Conservation (phyloP, 64 coral and sea anemone species). For the Montipora capricornis region DNA sequence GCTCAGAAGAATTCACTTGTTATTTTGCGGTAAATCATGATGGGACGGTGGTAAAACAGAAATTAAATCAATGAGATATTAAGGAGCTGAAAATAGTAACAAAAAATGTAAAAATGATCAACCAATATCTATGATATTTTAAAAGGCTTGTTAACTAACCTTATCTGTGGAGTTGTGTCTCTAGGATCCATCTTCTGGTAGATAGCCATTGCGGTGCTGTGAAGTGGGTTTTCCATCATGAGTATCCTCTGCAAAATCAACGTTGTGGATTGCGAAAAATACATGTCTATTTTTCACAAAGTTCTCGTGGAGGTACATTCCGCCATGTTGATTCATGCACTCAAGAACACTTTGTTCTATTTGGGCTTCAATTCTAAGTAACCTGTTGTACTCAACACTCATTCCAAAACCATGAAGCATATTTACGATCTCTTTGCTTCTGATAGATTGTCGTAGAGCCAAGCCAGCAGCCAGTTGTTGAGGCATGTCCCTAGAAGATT, state of each 20-base stretch:
- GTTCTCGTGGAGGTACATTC: neutral
- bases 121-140: conserved; percentile 2
- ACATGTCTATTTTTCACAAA: too few relatives aligned
- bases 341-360: too few relatives aligned
- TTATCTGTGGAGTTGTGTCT: conserved; percentile 12
- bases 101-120: conserved; percentile 15
- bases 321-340: neutral
- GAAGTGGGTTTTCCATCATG: too few relatives aligned
- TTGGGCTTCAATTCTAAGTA: too few relatives aligned
- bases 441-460: conserved; percentile 14
- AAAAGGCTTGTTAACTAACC: neutral
- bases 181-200: conserved; percentile 1
- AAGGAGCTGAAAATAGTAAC: conserved; percentile 8
- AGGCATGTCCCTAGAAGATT: conserved; percentile 35
- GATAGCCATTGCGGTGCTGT: neutral
- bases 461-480: conserved; percentile 39
- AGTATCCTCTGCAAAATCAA: too few relatives aligned
- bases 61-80: neutral
- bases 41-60: too few relatives aligned
- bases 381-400: neutral
- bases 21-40: too few relatives aligned
- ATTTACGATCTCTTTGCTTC: neutral
- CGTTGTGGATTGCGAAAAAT: too few relatives aligned
- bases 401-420: too few relatives aligned
- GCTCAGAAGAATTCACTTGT: too few relatives aligned